These are phyloP conservation scores for Sternarchorhynchus goeldii DNA, from an alignment of 2,797 vertebrate genomes.

Conservation along the genomic window DNA sequence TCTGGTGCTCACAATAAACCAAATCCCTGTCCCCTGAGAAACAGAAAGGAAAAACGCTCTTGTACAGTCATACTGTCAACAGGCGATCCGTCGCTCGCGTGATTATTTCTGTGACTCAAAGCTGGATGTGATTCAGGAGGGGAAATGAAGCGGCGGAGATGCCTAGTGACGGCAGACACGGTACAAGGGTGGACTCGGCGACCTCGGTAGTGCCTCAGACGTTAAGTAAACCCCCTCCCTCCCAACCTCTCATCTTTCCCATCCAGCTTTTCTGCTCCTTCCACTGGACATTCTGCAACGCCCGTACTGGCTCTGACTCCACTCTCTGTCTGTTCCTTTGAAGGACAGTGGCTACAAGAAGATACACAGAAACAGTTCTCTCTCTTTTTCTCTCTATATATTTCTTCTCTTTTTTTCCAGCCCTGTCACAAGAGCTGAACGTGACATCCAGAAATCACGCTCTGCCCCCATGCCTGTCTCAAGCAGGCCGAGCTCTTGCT, in stretches of 20 bases:
- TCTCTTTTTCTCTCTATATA: conserved; percentile 27
- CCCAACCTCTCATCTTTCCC: neutral
- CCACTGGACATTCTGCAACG: too few species aligned
- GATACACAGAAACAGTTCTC: neutral
- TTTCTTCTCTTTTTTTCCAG: too few species aligned
- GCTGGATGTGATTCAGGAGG: conserved; percentile 8
- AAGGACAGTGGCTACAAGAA: neutral
- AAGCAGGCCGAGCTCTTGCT: conserved; percentile 22
- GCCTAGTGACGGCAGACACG: conserved; percentile 7
- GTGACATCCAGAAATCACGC: too few species aligned
- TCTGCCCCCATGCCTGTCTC: neutral
- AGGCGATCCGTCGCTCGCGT: neutral
- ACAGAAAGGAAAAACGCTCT: conserved; percentile 12
- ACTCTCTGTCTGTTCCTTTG: neutral
- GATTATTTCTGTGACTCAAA: conserved; percentile 36
- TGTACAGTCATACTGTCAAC: conserved; percentile 29
- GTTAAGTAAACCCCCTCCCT: conserved; percentile 26
- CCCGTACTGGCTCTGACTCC: too few species aligned
- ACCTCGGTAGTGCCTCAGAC: conserved; percentile 25
- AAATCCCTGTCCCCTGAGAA: conserved; percentile 19
- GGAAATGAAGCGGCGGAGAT: conserved; percentile 20
- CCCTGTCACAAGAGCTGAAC: too few species aligned
- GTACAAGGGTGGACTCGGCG: conserved; percentile 18
- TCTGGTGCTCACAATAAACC: neutral
- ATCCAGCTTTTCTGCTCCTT: too few species aligned